phyloP scores from a whole-genome alignment of 2,797 vertebrate species.

The Danionella dracula region DNA sequence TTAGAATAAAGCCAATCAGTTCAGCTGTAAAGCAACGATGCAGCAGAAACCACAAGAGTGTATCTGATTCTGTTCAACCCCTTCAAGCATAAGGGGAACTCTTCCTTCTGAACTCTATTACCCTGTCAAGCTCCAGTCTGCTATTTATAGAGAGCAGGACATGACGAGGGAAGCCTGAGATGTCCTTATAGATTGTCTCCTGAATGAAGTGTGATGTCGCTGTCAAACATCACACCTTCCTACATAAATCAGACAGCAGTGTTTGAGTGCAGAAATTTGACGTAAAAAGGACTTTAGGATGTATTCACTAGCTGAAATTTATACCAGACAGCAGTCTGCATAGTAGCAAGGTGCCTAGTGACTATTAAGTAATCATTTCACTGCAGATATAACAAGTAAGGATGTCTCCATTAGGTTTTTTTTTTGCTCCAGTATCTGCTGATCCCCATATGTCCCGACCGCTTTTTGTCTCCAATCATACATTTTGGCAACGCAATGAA shows the following conservation, averaged over 20 bases:
- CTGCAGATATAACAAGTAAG: too few species aligned
- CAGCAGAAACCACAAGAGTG: neutral
- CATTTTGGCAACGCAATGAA: too few species aligned
- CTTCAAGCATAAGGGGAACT: neutral
- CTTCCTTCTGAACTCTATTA: neutral
- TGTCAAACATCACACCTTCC: neutral
- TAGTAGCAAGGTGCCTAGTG: too few species aligned
- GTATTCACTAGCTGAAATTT: too few species aligned
- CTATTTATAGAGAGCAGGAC: neutral
- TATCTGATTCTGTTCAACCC: conserved; percentile 53
- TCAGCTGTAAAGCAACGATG: conserved; percentile 26
- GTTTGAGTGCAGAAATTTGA: too few species aligned
- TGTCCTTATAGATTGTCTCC: neutral
- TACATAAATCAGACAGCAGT: neutral
- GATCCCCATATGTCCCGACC: too few species aligned
- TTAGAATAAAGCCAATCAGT: conserved; percentile 44
- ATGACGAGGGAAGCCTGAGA: neutral
- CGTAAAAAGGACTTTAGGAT: too few species aligned
- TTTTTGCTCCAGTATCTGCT: too few species aligned
- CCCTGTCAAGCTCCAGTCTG: neutral
- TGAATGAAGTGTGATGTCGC: neutral
- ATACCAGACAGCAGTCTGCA: too few species aligned
- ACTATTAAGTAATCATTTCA: too few species aligned
- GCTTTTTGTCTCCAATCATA: too few species aligned
- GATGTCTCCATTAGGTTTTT: too few species aligned